Percentiles rank a stretch among this genome's conserved stretches.
Evolutionary conservation across 2,888 invertebrate genomes (phyloP).

Genomic region (Heteromyza rotundicornis): DNA sequence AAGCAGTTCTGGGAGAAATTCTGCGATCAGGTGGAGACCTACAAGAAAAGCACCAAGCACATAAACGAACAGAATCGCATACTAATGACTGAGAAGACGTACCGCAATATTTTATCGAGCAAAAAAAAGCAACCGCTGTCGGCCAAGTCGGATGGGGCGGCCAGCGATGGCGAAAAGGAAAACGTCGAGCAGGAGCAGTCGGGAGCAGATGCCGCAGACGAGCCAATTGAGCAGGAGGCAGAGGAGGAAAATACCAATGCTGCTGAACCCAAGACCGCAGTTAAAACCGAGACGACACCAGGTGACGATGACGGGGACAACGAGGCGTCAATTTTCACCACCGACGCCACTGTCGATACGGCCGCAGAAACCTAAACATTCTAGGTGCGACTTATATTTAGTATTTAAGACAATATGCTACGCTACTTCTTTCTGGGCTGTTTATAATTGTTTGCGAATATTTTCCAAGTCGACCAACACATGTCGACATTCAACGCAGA

Average conservation of each 20-base stretch:
- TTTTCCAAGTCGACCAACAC: too few species aligned
- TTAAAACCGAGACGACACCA: too few species aligned
- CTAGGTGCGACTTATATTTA: not conserved
- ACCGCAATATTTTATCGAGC: slow-evolving; percentile 41
- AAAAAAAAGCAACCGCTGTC: slow-evolving; percentile 12
- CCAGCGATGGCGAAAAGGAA: slow-evolving; percentile 21
- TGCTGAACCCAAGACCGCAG: not conserved
- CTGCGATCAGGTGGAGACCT: slow-evolving; percentile 71
- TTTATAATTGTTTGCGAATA: too few species aligned
- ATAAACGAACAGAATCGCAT: slow-evolving; percentile 61
- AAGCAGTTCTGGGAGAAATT: slow-evolving; percentile 77
- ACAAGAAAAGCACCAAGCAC: slow-evolving; percentile 71
- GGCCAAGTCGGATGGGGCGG: slow-evolving; percentile 13
- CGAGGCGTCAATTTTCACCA: too few species aligned
- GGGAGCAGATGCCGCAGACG: not conserved
- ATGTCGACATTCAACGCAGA: too few species aligned
- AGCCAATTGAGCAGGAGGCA: too few species aligned
- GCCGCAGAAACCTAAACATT: too few species aligned
- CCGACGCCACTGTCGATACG: too few species aligned
- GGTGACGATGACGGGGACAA: too few species aligned
- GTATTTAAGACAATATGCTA: not conserved
- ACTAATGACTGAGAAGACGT: slow-evolving; percentile 49
- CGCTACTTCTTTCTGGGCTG: not conserved
- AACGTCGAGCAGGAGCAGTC: slow-evolving; percentile 16
- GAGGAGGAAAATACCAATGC: not conserved